These are phyloP conservation scores for Synergus gifuensis DNA, from an alignment of 2,888 invertebrate genomes.

Conservation along the genomic window DNA sequence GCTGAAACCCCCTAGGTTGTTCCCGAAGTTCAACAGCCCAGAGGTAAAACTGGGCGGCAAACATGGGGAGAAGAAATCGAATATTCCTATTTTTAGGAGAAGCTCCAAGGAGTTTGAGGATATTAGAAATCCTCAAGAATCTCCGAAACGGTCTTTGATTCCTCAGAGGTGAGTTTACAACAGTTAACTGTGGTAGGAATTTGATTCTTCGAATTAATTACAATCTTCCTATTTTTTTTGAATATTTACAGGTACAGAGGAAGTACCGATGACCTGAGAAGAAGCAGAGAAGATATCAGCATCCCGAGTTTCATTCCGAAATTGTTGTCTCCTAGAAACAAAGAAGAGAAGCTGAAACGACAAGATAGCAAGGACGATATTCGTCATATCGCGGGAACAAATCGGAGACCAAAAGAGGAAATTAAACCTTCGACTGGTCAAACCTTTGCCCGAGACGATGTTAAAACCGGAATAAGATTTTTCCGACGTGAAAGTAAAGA, in stretches of 20 bases:
- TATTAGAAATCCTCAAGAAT: slow-evolving; percentile 72
- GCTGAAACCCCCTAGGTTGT: slow-evolving; percentile 69
- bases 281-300: slow-evolving; percentile 73
- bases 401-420: slow-evolving; percentile 41
- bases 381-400: slow-evolving; percentile 49
- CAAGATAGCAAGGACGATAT: slow-evolving; percentile 74
- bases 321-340: slow-evolving; percentile 67
- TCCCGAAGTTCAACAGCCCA: slow-evolving; percentile 57
- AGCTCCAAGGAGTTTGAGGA: slow-evolving; percentile 75
- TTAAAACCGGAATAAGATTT: slow-evolving; percentile 59
- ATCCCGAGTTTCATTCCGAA: slow-evolving; percentile 75
- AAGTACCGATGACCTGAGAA: slow-evolving; percentile 74
- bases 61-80: slow-evolving; percentile 72
- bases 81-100: slow-evolving; percentile 72
- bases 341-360: slow-evolving; percentile 72
- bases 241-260: slow-evolving; percentile 69
- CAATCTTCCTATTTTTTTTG: slow-evolving; percentile 1
- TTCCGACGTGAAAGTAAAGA: slow-evolving; percentile 65
- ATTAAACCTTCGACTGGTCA: slow-evolving; percentile 36
- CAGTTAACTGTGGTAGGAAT: background rate
- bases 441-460: slow-evolving; percentile 56
- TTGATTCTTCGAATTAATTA: background rate
- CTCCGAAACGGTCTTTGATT: slow-evolving; percentile 74
- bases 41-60: slow-evolving; percentile 61
- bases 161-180: slow-evolving; percentile 70